Evolutionary conservation across 2,113 vertebrate genomes (phyloP).

Genomic region (Labeo rohita): DNA sequence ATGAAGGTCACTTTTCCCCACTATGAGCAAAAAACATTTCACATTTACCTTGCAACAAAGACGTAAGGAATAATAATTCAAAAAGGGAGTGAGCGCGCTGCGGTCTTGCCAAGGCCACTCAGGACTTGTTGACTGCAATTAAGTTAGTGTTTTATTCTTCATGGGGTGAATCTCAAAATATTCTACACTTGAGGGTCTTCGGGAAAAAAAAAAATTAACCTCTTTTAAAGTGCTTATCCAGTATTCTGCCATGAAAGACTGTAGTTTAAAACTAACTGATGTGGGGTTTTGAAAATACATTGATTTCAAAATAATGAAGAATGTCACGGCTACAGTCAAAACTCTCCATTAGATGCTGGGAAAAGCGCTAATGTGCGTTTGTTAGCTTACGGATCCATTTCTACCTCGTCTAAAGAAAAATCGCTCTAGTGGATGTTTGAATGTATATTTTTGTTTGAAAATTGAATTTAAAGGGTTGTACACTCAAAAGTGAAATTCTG

Average conservation of each 20-base stretch:
- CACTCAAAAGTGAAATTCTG: not conserved
- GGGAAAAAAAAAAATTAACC: not conserved
- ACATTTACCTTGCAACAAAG: conserved; percentile 53
- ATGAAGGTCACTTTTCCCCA: conserved; percentile 84
- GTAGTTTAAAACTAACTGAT: not conserved
- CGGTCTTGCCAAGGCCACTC: conserved; percentile 47
- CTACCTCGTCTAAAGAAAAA: not conserved
- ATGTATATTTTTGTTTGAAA: not conserved
- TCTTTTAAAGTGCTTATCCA: conserved; percentile 32
- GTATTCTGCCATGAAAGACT: not conserved
- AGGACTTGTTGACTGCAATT: conserved; percentile 41
- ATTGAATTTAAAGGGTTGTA: not conserved
- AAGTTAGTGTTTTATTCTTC: conserved; percentile 46
- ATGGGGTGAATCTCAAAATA: conserved; percentile 28
- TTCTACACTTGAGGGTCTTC: conserved; percentile 23
- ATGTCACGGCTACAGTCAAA: not conserved
- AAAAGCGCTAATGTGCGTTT: not conserved
- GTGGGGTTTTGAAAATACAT: not conserved
- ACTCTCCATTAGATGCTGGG: not conserved
- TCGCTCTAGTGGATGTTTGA: not conserved
- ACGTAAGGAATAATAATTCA: conserved; percentile 51
- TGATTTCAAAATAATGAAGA: not conserved
- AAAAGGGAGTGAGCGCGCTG: conserved; percentile 2
- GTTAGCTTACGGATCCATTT: not conserved
- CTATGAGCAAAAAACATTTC: conserved; percentile 75